phyloP scores from a whole-genome alignment of 2,888 invertebrate genomes.

The Caenorhabditis sp. region DNA sequence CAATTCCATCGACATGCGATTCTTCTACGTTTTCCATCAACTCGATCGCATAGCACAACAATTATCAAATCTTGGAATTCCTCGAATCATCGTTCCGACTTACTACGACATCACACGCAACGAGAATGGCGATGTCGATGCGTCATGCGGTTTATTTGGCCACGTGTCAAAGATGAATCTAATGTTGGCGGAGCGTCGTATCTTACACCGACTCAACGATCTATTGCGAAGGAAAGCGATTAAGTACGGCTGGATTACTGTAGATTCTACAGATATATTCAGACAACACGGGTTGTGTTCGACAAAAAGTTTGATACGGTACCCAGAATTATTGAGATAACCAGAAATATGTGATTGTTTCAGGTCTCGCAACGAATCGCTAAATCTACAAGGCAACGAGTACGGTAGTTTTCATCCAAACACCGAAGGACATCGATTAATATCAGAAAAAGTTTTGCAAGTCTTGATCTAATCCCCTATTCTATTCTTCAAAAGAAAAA shows the following conservation, averaged over 20 bases:
- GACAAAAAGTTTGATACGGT: slow-evolving; percentile 54
- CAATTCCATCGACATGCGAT: slow-evolving; percentile 36
- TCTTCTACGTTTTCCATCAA: slow-evolving; percentile 54
- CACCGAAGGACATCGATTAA: slow-evolving; percentile 50
- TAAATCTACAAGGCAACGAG: slow-evolving; percentile 52
- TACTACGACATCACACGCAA: slow-evolving; percentile 65
- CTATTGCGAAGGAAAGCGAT: slow-evolving; percentile 43
- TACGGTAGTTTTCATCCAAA: slow-evolving; percentile 63
- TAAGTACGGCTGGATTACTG: slow-evolving; percentile 53
- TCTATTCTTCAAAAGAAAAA: no score
- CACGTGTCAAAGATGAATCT: slow-evolving; percentile 43
- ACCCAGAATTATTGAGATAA: no score
- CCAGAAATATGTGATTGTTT: slow-evolving; percentile 3
- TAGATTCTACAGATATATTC: slow-evolving; percentile 53
- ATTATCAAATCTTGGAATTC: slow-evolving; percentile 21
- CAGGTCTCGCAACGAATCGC: slow-evolving; percentile 37
- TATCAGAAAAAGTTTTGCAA: slow-evolving; percentile 47
- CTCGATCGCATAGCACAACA: slow-evolving; percentile 47
- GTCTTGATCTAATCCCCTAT: slow-evolving; percentile 10
- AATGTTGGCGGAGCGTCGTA: slow-evolving; percentile 45
- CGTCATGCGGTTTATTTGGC: slow-evolving; percentile 52
- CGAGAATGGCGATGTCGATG: slow-evolving; percentile 57
- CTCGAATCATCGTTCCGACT: slow-evolving; percentile 49
- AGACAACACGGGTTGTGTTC: slow-evolving; percentile 57
- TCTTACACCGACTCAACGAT: slow-evolving; percentile 52